Base-by-base conservation (phyloP, 2,888 invertebrate genomes). In the Drosophila stalkeri region DNA sequence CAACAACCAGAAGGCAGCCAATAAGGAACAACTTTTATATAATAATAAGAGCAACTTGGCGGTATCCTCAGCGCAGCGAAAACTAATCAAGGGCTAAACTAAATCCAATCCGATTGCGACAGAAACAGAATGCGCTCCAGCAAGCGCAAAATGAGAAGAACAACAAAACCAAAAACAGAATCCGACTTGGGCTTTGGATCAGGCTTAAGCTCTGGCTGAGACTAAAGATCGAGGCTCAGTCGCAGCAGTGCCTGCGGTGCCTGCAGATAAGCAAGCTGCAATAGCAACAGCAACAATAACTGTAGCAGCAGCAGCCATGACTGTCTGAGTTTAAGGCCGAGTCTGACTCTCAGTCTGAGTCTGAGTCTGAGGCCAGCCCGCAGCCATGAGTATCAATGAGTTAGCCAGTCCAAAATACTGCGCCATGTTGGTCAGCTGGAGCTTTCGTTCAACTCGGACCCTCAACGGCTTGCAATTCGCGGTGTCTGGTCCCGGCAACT, bases 11-110 rank as follows among this genome's bases (percentile, higher is more conserved):
- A 23, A 69, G 51, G 20, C 56, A 55, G 64, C 82, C 72, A 80
- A 81, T 72, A 72, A 76, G 72, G 61, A 72, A 68, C 66, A 75
- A 71, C 72, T 78, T 85, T 79, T 81, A 85, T 75, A 77, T 82
- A 89, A 86, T 86, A 86, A 86, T 86, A 86, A 88, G 86, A 86
- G 85, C 89, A 86, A 73, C 23, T 82, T 67, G 89, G 76, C 79
- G 84, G 89, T 78, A 85, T 72, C 73, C 82, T 65, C 86, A 64
- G 81, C 83, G 56, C 70, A 69, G 80, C 84, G 85, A 91, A 87
- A 92, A 92, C 92, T 92, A 92, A 92, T 92, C 92, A 92, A 92
- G 92, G 92, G 91, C 92, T 89, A 89, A 90, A 86, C 91, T 87
- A 90, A 91, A 92, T 90, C 91, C 91, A 92, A 91, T 91, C 91